A percentile compares a stretch with the other conserved stretches of the same genome.
Evolutionary conservation across 1,140 invertebrate species (phyloP).

Genomic region (Monomorium pharaonis): DNA sequence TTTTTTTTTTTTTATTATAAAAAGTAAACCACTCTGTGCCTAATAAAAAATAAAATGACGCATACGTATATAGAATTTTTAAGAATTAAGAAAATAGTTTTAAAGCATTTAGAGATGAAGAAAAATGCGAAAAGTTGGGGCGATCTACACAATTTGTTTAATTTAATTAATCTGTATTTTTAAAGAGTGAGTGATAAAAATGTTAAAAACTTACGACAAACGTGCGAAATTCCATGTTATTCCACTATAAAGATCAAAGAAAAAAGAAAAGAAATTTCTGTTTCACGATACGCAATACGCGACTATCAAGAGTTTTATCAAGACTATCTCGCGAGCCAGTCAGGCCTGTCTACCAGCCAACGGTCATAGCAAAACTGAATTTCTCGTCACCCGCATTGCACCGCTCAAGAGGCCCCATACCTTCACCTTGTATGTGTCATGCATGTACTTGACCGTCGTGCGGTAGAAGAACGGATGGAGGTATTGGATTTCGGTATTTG

Average conservation of each 20-base stretch:
- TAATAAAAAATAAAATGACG: not conserved
- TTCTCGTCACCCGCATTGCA: slow-evolving; percentile 73
- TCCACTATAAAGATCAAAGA: not conserved
- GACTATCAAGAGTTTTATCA: slow-evolving; percentile 8
- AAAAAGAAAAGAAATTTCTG: slow-evolving; percentile 21
- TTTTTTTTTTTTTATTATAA: not conserved
- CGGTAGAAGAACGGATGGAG: slow-evolving; percentile 28
- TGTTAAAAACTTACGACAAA: slow-evolving; percentile 79
- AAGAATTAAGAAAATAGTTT: not conserved
- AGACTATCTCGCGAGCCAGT: slow-evolving; percentile 63
- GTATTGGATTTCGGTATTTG: not conserved
- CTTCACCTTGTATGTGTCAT: slow-evolving; percentile 77
- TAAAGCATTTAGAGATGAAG: not conserved
- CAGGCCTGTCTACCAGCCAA: slow-evolving; percentile 67
- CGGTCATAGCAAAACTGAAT: slow-evolving; percentile 83
- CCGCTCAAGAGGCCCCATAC: slow-evolving; percentile 48
- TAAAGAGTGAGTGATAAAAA: slow-evolving; percentile 9
- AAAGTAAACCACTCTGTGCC: not conserved
- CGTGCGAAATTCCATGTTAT: slow-evolving; percentile 80
- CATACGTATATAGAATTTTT: not conserved
- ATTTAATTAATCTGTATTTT: not conserved
- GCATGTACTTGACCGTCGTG: slow-evolving; percentile 65
- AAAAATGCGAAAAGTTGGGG: not conserved
- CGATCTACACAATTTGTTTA: not conserved
- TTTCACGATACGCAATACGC: slow-evolving; percentile 31